Evolutionary conservation across 2,797 vertebrate species (phyloP).

Genomic region (Amblyraja radiata): DNA sequence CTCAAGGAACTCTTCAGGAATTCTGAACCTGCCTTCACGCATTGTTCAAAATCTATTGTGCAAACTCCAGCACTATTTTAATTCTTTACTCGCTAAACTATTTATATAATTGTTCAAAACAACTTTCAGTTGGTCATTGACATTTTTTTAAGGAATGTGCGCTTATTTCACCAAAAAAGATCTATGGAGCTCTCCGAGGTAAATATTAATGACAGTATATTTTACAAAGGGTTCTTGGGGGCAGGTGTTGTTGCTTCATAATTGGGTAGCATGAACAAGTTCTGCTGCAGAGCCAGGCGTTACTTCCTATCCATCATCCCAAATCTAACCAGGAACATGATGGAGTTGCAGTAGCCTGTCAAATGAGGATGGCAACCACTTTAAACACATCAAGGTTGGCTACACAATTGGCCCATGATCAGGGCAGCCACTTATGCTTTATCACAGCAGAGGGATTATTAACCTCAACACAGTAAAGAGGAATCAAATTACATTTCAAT

Average conservation of each 20-base stretch:
- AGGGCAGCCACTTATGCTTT: slow-evolving; percentile 4
- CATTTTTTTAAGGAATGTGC: not conserved
- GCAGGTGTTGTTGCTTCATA: slow-evolving; percentile 10
- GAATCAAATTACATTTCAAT: slow-evolving; percentile 7
- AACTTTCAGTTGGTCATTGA: too few species aligned
- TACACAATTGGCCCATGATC: not conserved
- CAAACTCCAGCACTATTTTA: not conserved
- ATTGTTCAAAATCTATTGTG: not conserved
- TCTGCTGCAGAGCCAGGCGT: not conserved
- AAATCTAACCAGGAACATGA: not conserved
- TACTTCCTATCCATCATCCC: slow-evolving; percentile 12
- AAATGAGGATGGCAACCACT: not conserved
- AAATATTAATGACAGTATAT: slow-evolving; percentile 26
- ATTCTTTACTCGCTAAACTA: not conserved
- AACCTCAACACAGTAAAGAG: not conserved
- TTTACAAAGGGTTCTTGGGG: slow-evolving; percentile 2
- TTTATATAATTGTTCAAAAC: too few species aligned
- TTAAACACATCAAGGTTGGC: not conserved
- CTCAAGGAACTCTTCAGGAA: not conserved
- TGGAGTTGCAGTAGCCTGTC: slow-evolving; percentile 15
- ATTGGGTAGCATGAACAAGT: not conserved
- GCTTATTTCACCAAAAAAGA: not conserved
- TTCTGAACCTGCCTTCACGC: not conserved
- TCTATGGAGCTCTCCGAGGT: not conserved
- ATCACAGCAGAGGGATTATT: not conserved